phyloP scores from a whole-genome alignment of 2,888 invertebrate genomes.

The Spatulosminthurus flaviceps region DNA sequence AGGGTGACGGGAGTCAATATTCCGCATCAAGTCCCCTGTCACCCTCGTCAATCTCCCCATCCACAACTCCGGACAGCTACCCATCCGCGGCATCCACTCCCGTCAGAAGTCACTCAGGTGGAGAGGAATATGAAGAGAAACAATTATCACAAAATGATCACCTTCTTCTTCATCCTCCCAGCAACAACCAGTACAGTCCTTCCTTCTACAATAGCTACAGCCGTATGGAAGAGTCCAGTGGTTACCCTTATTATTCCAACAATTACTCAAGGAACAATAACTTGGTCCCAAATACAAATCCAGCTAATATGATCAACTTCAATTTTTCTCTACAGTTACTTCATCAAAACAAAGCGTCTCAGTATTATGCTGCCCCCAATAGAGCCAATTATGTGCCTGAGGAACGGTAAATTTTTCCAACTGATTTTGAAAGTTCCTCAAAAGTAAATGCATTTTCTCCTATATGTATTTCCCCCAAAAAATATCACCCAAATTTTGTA shows the following conservation, averaged over 20 bases:
- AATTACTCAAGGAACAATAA: neutral
- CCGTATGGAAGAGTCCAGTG: neutral
- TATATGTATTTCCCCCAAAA: too few species aligned
- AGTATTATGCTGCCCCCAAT: neutral
- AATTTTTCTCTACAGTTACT: neutral
- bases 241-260: neutral
- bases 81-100: slow-evolving; percentile 19
- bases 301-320: neutral
- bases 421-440: too few species aligned
- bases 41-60: slow-evolving; percentile 37
- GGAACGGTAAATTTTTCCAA: too few species aligned
- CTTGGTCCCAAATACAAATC: neutral
- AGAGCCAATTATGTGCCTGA: neutral
- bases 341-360: neutral
- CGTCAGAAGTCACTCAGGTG: slow-evolving; percentile 20
- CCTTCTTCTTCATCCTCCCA: neutral
- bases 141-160: neutral
- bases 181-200: neutral
- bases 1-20: neutral
- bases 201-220: neutral
- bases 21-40: slow-evolving; percentile 37
- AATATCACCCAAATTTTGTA: too few species aligned
- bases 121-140: neutral
- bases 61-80: slow-evolving; percentile 22
- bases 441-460: too few species aligned